Conservation (phyloP, 1,140 invertebrate species). For the Neodiprion pinetum region DNA sequence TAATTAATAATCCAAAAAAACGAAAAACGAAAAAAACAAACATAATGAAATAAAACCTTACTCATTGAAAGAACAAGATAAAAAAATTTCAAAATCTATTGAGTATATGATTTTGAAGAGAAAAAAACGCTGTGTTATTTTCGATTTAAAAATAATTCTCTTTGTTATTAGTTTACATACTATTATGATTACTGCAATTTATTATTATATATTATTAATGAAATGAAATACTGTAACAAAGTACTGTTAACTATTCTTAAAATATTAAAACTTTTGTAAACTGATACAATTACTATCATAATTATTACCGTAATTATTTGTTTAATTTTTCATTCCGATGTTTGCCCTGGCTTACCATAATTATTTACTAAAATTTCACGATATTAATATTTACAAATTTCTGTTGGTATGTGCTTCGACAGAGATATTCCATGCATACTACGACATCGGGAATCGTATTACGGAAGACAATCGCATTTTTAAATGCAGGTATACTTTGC, state of each 20-base stretch:
- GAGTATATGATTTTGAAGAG: slow-evolving; percentile 1
- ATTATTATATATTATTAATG: slow-evolving; percentile 53
- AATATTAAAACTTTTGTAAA: slow-evolving; percentile 62
- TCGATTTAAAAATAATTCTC: slow-evolving; percentile 35
- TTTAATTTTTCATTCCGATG: too few relatives aligned
- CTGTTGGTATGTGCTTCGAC: too few relatives aligned
- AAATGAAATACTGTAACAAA: slow-evolving; percentile 54
- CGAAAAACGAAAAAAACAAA: slow-evolving; percentile 6
- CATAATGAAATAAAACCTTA: background rate
- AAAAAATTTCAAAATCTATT: slow-evolving; percentile 15
- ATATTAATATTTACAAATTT: too few relatives aligned
- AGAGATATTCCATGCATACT: too few relatives aligned
- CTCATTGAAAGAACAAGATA: slow-evolving; percentile 19
- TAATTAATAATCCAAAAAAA: slow-evolving; percentile 35
- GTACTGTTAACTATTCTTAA: slow-evolving; percentile 61
- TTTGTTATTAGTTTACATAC: slow-evolving; percentile 57
- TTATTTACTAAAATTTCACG: too few relatives aligned
- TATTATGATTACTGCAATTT: slow-evolving; percentile 56
- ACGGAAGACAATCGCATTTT: too few relatives aligned
- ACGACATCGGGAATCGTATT: too few relatives aligned
- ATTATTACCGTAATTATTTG: too few relatives aligned
- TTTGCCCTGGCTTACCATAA: too few relatives aligned
- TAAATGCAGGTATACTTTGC: too few relatives aligned
- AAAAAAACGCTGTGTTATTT: slow-evolving; percentile 27
- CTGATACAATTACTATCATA: slow-evolving; percentile 29